Evolutionary conservation across 1,140 invertebrate genomes (phyloP).

Genomic region (Tetraneura akinire): DNA sequence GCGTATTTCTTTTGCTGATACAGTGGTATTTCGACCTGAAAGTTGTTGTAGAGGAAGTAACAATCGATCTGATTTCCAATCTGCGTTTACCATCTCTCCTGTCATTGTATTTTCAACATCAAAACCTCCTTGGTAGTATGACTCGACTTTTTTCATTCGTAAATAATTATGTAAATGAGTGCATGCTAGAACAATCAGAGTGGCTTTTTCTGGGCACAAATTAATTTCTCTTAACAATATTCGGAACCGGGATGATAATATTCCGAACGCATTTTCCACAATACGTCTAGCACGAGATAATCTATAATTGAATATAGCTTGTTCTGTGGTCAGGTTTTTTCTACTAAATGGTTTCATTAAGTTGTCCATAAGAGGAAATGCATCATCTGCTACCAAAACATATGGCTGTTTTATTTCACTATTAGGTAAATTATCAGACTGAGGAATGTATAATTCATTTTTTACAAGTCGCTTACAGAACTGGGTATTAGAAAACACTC

Average conservation of each 20-base stretch:
- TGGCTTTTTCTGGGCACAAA: conserved; percentile 15
- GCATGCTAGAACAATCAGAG: conserved; percentile 37
- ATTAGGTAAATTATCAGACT: conserved; percentile 1
- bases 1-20: conserved; percentile 14
- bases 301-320: conserved; percentile 59
- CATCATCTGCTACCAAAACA: not conserved
- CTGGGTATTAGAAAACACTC: conserved; percentile 55
- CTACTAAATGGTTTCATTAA: conserved; percentile 50
- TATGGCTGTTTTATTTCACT: not conserved
- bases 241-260: conserved; percentile 57
- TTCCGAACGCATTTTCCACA: conserved; percentile 61
- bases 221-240: conserved; percentile 10
- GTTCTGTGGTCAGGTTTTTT: conserved; percentile 7
- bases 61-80: conserved; percentile 6
- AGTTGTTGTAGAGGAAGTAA: conserved; percentile 11
- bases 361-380: conserved; percentile 38
- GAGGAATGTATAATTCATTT: conserved; percentile 3
- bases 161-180: conserved; percentile 57
- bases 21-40: not conserved
- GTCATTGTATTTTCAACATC: conserved; percentile 3
- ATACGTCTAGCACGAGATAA: not conserved
- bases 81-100: not conserved
- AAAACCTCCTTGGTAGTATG: not conserved
- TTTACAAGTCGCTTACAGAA: conserved; percentile 54
- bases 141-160: conserved; percentile 16